These are phyloP conservation scores for Rhynchotus rufescens DNA, from an alignment of 2,797 vertebrate species.

Conservation along the genomic window DNA sequence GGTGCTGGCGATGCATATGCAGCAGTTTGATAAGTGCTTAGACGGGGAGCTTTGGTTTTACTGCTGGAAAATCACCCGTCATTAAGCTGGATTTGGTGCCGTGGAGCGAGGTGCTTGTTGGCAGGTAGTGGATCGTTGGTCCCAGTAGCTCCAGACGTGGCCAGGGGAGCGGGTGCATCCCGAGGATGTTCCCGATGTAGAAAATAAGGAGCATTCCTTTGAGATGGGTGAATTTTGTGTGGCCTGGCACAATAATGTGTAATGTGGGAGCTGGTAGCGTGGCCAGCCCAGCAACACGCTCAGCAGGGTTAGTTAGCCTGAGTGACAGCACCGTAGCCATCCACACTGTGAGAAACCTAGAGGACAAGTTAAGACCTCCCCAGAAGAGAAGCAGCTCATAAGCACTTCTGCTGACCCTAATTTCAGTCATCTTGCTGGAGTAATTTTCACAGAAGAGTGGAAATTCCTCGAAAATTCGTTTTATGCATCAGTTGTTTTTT, in stretches of 20 bases:
- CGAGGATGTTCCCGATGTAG: not conserved
- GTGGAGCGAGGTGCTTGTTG: constrained; percentile 34
- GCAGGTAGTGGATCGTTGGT: constrained; percentile 59
- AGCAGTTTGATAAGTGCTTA: constrained; percentile 64
- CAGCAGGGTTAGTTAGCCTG: constrained; percentile 40
- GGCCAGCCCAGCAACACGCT: constrained; percentile 42
- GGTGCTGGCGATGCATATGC: constrained; percentile 63
- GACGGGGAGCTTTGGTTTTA: constrained; percentile 48
- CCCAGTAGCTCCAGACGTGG: not conserved
- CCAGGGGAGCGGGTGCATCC: constrained; percentile 18
- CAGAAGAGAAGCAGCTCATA: not conserved
- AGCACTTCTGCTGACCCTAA: constrained; percentile 10
- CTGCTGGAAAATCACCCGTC: constrained; percentile 33
- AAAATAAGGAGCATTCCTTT: constrained; percentile 61
- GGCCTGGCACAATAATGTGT: constrained; percentile 40
- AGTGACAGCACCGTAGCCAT: constrained; percentile 28
- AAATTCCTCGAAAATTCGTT: constrained; percentile 23
- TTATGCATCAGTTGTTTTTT: not conserved
- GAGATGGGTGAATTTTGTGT: constrained; percentile 60
- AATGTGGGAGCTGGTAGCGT: constrained; percentile 42
- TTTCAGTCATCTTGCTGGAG: constrained; percentile 9
- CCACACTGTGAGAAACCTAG: constrained; percentile 28
- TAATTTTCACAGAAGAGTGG: constrained; percentile 29
- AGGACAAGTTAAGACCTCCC: constrained; percentile 39
- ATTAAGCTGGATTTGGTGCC: constrained; percentile 56